Percentiles rank a stretch among this genome's conserved stretches.
phyloP scores from a whole-genome alignment of 2,797 vertebrate genomes.

The Gadopsis marmoratus region DNA sequence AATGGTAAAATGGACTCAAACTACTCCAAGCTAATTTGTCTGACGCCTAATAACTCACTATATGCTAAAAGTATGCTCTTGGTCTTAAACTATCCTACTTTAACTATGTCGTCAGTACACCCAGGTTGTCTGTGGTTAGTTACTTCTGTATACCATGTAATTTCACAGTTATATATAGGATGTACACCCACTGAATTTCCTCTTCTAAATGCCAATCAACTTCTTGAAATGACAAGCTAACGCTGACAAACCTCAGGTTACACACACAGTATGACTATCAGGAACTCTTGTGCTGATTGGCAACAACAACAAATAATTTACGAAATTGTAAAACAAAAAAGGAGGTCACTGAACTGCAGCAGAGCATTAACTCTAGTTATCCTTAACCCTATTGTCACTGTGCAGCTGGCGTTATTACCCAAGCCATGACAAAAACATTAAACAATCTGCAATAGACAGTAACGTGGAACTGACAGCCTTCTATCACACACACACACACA shows the following conservation, averaged over 20 bases:
- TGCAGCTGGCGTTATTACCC: not conserved
- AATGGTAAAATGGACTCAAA: too few relatives aligned
- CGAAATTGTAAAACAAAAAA: not conserved
- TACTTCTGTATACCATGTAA: not conserved
- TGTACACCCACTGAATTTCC: not conserved
- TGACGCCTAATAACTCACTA: not conserved
- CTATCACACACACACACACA: constrained; percentile 11
- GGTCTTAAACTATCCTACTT: not conserved
- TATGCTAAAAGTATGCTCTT: not conserved
- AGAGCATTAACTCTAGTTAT: not conserved
- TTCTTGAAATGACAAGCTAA: constrained; percentile 1
- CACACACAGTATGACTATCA: not conserved
- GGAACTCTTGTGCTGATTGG: not conserved
- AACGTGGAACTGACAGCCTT: not conserved
- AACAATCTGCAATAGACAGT: not conserved
- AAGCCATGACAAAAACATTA: constrained; percentile 8
- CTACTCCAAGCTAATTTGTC: not conserved
- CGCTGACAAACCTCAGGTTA: not conserved
- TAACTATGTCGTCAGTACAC: not conserved
- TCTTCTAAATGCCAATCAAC: not conserved
- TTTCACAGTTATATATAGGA: not conserved
- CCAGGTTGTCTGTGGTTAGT: not conserved
- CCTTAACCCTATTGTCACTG: not conserved
- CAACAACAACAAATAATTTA: constrained; percentile 1
- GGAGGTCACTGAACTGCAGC: not conserved